Conservation (phyloP, 2,888 invertebrate species). For the Bugulina stolonifera region DNA sequence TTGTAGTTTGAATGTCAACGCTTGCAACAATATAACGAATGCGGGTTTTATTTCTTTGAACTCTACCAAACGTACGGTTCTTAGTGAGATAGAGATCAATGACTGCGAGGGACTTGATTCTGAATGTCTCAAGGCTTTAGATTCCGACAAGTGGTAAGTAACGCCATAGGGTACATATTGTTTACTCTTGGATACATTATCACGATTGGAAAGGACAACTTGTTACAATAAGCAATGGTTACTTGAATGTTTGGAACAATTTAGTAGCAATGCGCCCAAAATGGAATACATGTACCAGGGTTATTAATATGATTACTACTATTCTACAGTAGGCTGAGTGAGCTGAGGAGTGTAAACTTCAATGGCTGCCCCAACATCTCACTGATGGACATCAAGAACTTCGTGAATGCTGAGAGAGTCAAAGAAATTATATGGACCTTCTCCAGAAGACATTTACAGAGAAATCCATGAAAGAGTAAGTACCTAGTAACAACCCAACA, state of each 20-base stretch:
- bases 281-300: too few relatives aligned
- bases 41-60: not conserved
- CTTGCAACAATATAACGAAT: not conserved
- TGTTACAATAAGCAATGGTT: too few relatives aligned
- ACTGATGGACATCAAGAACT: not conserved
- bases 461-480: too few relatives aligned
- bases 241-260: too few relatives aligned
- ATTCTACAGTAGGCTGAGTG: too few relatives aligned
- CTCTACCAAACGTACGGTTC: not conserved
- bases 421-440: not conserved
- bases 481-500: too few relatives aligned
- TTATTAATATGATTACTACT: too few relatives aligned
- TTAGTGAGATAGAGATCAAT: not conserved
- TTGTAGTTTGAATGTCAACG: not conserved
- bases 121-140: not conserved
- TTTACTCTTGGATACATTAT: too few relatives aligned
- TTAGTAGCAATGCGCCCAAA: too few relatives aligned
- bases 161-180: too few relatives aligned
- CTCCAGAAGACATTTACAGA: slow-evolving; percentile 11
- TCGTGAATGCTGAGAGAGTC: not conserved
- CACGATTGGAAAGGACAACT: too few relatives aligned
- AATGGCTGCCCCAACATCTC: slow-evolving; percentile 25
- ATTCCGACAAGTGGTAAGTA: not conserved
- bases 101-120: slow-evolving; percentile 14
- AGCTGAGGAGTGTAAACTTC: not conserved